A percentile compares a stretch with the other conserved stretches of the same genome.
Conservation (phyloP, 37 sponge, comb jelly and placozoan species). For the Tethya wilhelma region DNA sequence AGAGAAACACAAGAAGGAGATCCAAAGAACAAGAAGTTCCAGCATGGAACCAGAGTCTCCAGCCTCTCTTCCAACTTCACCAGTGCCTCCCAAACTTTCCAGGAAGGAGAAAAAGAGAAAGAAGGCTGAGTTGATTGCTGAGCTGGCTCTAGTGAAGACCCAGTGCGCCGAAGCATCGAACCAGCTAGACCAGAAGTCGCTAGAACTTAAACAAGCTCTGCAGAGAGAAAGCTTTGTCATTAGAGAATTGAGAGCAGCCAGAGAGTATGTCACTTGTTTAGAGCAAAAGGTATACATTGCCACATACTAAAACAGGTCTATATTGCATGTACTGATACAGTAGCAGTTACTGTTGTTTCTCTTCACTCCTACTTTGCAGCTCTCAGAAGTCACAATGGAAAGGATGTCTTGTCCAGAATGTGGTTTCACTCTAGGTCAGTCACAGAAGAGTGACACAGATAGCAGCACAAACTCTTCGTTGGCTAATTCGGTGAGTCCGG, state of each 20-base stretch:
- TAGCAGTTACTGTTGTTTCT: too few relatives aligned
- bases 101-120: neutral
- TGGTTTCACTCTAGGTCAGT: too few relatives aligned
- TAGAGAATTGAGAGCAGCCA: constrained; percentile 26
- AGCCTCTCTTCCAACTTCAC: neutral
- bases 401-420: too few relatives aligned
- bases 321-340: neutral
- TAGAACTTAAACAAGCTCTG: constrained; percentile 36
- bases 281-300: constrained; percentile 38
- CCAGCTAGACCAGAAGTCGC: constrained; percentile 53
- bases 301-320: neutral
- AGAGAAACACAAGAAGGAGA: neutral
- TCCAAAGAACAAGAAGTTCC: neutral
- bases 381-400: too few relatives aligned
- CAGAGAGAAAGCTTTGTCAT: constrained; percentile 29
- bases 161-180: constrained; percentile 39
- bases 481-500: too few relatives aligned
- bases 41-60: neutral
- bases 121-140: constrained; percentile 11
- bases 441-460: too few relatives aligned
- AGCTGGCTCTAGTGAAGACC: constrained; percentile 55
- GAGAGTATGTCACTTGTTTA: neutral
- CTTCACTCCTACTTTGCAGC: too few relatives aligned
- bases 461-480: too few relatives aligned
- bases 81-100: neutral